phyloP scores from a whole-genome alignment of 2,113 vertebrate species.

The Sinocyclocheilus grahami region DNA sequence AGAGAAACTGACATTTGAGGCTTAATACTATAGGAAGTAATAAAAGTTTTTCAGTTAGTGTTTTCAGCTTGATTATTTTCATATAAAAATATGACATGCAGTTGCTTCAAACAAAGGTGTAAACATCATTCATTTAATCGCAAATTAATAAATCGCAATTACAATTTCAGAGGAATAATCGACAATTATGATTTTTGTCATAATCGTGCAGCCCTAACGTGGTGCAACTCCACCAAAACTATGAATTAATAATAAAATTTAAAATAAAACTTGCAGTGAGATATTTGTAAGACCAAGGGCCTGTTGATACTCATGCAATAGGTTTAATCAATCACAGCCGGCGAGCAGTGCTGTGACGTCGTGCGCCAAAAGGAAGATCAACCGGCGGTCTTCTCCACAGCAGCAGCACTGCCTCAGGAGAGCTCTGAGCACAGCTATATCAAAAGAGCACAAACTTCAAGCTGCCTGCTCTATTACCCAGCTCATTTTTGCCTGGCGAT shows the following conservation, averaged over 20 bases:
- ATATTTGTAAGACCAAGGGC: conserved; percentile 34
- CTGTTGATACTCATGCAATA: conserved; percentile 52
- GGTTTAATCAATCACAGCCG: conserved; percentile 60
- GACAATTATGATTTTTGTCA: no score
- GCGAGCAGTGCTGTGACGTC: conserved; percentile 55
- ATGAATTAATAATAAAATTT: no score
- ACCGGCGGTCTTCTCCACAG: conserved; percentile 61
- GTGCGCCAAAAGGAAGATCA: conserved; percentile 48
- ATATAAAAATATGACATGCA: no score
- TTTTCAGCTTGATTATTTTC: no score
- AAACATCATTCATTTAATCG: no score
- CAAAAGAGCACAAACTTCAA: conserved; percentile 67
- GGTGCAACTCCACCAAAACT: no score
- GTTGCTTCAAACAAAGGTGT: no score
- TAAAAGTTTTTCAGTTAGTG: no score
- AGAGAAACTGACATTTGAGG: no score
- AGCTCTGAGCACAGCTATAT: conserved; percentile 65
- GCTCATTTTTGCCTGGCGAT: conserved; percentile 53
- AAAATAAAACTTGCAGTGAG: background rate
- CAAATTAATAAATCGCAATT: no score
- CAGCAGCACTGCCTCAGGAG: conserved; percentile 63
- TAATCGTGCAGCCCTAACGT: background rate
- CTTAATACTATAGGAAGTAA: no score
- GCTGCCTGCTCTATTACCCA: conserved; percentile 62
- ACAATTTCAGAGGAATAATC: no score